Conservation (phyloP, 2,797 vertebrate genomes). For the Rhodeus uyekii region DNA sequence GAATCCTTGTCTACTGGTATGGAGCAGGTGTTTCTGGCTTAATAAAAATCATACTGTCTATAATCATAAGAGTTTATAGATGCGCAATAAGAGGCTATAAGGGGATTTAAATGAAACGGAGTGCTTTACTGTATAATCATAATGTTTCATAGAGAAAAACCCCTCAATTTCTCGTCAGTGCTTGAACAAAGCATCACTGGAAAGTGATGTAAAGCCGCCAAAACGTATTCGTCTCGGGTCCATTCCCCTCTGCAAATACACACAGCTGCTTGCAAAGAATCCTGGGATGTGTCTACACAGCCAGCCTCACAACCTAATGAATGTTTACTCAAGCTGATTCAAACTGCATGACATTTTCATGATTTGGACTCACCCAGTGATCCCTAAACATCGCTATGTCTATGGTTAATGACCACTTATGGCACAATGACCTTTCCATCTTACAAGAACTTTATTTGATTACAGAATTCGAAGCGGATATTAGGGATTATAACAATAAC, state of each 20-base stretch:
- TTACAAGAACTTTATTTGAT: slow-evolving; percentile 45
- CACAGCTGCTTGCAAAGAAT: slow-evolving; percentile 81
- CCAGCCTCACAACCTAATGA: slow-evolving; percentile 77
- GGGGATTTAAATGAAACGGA: neutral
- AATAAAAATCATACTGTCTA: neutral
- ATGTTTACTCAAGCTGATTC: slow-evolving; percentile 83
- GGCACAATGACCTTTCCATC: slow-evolving; percentile 48
- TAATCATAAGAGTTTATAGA: neutral
- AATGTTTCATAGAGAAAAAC: neutral
- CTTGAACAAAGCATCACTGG: slow-evolving; percentile 15
- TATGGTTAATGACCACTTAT: slow-evolving; percentile 45
- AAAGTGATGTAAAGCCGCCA: slow-evolving; percentile 58
- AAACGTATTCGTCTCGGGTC: slow-evolving; percentile 70
- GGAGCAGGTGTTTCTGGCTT: slow-evolving; percentile 65
- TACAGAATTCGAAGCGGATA: slow-evolving; percentile 23
- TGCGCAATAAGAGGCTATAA: neutral
- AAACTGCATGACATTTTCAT: slow-evolving; percentile 78
- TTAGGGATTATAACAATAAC: slow-evolving; percentile 6
- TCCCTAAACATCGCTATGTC: slow-evolving; percentile 63
- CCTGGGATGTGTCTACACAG: slow-evolving; percentile 79
- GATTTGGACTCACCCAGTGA: slow-evolving; percentile 63
- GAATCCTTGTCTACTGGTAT: slow-evolving; percentile 1
- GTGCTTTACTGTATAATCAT: neutral
- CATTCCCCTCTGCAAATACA: slow-evolving; percentile 85
- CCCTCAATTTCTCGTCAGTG: slow-evolving; percentile 1